phyloP scores from a whole-genome alignment of 2,797 vertebrate genomes.

The Peromyscus eremicus region DNA sequence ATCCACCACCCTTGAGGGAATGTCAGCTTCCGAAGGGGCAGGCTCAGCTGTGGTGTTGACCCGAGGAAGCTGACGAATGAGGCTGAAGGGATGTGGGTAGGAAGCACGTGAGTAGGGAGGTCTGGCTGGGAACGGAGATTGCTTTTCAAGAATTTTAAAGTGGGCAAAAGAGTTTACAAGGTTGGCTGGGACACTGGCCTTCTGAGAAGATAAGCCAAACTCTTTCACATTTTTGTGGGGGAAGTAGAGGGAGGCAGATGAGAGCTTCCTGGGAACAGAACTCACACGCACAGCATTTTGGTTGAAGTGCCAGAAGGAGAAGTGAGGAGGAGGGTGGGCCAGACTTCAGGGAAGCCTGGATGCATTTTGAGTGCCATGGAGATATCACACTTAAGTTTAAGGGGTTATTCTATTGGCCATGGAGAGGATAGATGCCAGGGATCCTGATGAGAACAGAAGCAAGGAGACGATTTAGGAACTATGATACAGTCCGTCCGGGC shows the following conservation, averaged over 20 bases:
- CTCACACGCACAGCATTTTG: neutral
- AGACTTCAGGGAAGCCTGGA: neutral
- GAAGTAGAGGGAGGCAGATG: neutral
- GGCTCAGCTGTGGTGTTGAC: neutral
- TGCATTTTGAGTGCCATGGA: neutral
- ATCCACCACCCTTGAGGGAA: constrained; percentile 76
- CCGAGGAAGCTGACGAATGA: neutral
- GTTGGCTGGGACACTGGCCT: constrained; percentile 53
- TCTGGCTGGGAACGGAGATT: constrained; percentile 26
- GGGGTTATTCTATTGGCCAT: neutral
- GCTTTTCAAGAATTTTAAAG: constrained; percentile 79
- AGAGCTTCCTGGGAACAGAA: constrained; percentile 3
- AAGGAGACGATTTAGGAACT: neutral
- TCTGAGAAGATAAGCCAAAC: constrained; percentile 72
- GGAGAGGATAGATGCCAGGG: neutral
- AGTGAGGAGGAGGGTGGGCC: neutral
- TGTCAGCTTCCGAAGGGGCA: constrained; percentile 68
- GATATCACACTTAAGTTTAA: neutral
- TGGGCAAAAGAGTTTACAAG: constrained; percentile 65
- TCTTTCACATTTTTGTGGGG: constrained; percentile 65
- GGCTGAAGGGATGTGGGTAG: neutral
- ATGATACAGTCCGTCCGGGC: no score
- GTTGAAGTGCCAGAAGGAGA: neutral
- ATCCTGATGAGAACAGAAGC: neutral
- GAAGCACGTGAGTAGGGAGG: constrained; percentile 5